Evolutionary conservation across 2,888 invertebrate species (phyloP).

Genomic region (Lordiphosa andalusiaca): DNA sequence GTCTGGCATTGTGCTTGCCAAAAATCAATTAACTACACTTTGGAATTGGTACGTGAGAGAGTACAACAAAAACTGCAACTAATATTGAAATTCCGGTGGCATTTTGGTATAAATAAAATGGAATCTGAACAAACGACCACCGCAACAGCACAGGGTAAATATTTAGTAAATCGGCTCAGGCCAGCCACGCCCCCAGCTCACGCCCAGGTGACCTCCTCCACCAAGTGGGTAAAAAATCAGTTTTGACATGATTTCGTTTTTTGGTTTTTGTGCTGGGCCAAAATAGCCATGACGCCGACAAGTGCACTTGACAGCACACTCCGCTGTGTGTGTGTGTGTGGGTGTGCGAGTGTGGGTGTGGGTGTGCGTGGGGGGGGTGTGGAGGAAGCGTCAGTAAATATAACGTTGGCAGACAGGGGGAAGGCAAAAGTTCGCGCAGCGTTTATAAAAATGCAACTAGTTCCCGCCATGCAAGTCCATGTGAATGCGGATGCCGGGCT

Average conservation of each 20-base stretch:
- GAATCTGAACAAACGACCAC: constrained; percentile 27
- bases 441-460: constrained; percentile 71
- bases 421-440: constrained; percentile 44
- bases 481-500: constrained; percentile 39
- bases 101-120: constrained; percentile 55
- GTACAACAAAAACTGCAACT: constrained; percentile 44
- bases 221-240: constrained; percentile 33
- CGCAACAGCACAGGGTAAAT: constrained; percentile 44
- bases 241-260: constrained; percentile 61
- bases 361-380: background rate
- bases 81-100: constrained; percentile 65
- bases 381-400: constrained; percentile 55
- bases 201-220: constrained; percentile 4
- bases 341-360: background rate
- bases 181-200: constrained; percentile 21
- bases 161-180: constrained; percentile 68
- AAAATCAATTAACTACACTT: constrained; percentile 74
- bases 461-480: constrained; percentile 44
- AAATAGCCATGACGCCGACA: constrained; percentile 72
- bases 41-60: constrained; percentile 63
- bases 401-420: constrained; percentile 49
- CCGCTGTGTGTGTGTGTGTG: constrained; percentile 12
- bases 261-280: constrained; percentile 23
- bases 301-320: constrained; percentile 71
- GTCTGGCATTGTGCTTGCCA: constrained; percentile 59